Evolutionary conservation across 2,113 vertebrate species (phyloP), one percentile per base, ranked within the genome.

Genomic region (Hymenochirus boettgeri): DNA sequence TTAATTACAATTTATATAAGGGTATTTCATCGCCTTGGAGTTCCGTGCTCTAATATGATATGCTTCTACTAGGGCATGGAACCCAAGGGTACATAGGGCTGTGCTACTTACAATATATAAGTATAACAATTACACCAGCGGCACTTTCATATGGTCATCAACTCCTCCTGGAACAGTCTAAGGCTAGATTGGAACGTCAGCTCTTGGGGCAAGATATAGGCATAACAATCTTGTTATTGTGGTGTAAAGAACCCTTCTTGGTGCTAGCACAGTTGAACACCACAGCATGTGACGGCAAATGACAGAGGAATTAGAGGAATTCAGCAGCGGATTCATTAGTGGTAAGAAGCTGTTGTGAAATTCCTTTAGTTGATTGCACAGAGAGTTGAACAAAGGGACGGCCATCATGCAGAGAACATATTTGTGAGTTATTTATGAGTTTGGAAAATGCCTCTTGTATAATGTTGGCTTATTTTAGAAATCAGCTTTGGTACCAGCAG

Each of bases 361-460:
- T 52, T 59, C 56, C 56, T 21, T 47, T 27, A 57, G 39, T 23
- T 26, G 17, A 58, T 31, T 9, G 29, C 15, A 39, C 58, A 10
- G 11, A n/a, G 10, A 46, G 63, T 24, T 31, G 18, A 53, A 67
- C 64, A 67, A 67, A 58, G 56, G 56, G 9, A 1, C 18, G n/a
- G n/a, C n/a, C n/a, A n/a, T n/a, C n/a, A n/a, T 7, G 64, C 39
- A 67, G 23, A 7, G 51, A 11, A 59, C 64, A 59, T 67, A 59
- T 59, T 59, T 66, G n/a, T 35, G 54, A 39, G 54, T 66, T 66
- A 66, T 65, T 65, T 65, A 65, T 65, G 63, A 65, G 63, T 65
- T 57, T 37, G 23, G 8, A 58, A 58, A 66, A 58, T 57, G 47
- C 56, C 50, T 5, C 22, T n/a, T 54, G 26, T 47, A 62, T 70